A percentile compares a stretch with the other conserved stretches of the same genome.
Conservation (phyloP, 2,888 invertebrate species). For the Synergus japonicus region DNA sequence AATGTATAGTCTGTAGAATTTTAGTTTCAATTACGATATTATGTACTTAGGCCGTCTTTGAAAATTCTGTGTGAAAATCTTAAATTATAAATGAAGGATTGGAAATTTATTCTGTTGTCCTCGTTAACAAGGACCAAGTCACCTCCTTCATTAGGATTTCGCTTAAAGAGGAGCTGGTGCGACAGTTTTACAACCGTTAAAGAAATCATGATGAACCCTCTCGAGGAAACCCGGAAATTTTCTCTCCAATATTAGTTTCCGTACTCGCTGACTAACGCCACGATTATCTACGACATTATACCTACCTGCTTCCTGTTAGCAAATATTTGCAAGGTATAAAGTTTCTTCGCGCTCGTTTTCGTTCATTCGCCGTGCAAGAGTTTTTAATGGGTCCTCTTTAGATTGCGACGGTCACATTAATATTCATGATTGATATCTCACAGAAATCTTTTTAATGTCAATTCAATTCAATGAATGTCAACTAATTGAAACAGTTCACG, state of each 20-base stretch:
- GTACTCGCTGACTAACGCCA: slow-evolving; percentile 17
- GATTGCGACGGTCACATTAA: slow-evolving; percentile 47
- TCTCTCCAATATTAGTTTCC: slow-evolving; percentile 11
- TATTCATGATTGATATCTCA: slow-evolving; percentile 45
- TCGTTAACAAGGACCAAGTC: slow-evolving; percentile 43
- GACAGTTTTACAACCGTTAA: slow-evolving; percentile 37
- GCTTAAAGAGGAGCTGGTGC: slow-evolving; percentile 37
- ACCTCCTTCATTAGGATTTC: slow-evolving; percentile 43
- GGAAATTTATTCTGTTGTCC: slow-evolving; percentile 47
- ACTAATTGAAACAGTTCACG: background rate
- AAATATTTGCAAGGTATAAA: slow-evolving; percentile 49
- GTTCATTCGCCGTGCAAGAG: slow-evolving; percentile 4
- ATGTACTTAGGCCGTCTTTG: background rate
- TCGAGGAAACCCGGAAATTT: slow-evolving; percentile 37
- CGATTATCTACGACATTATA: slow-evolving; percentile 45
- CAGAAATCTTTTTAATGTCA: background rate
- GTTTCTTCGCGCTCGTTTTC: slow-evolving; percentile 26
- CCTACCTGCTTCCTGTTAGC: slow-evolving; percentile 42
- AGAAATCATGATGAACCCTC: slow-evolving; percentile 39
- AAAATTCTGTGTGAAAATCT: background rate
- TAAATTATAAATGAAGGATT: slow-evolving; percentile 29
- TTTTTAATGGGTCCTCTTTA: slow-evolving; percentile 34
- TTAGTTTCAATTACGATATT: background rate
- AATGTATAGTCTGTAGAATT: background rate
- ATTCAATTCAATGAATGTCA: background rate